phyloP scores from a whole-genome alignment of 1,140 invertebrate species.

The Achatina immaculata region DNA sequence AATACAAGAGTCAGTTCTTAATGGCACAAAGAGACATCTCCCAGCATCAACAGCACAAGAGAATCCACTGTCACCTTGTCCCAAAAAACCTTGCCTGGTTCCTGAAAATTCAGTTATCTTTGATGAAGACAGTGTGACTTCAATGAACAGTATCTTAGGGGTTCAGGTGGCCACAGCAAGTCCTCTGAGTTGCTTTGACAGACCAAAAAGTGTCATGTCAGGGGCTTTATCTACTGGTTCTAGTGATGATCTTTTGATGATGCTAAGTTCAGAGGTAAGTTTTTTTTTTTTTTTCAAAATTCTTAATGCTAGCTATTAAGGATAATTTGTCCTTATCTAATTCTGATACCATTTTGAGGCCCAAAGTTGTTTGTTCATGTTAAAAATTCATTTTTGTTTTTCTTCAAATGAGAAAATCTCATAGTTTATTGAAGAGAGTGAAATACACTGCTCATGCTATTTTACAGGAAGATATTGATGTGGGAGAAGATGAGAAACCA shows the following conservation, averaged over 20 bases:
- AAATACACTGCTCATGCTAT: too few species aligned
- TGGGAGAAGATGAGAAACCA: conserved; percentile 30
- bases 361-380: too few species aligned
- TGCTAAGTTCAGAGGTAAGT: conserved; percentile 34
- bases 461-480: conserved; percentile 33
- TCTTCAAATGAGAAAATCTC: too few species aligned
- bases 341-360: too few species aligned
- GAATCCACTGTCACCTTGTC: not conserved
- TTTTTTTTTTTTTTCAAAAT: not conserved
- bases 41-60: not conserved
- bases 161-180: not conserved
- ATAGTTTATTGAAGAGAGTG: too few species aligned
- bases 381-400: too few species aligned
- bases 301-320: not conserved
- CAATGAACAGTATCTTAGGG: not conserved
- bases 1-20: not conserved
- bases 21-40: not conserved
- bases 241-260: conserved; percentile 27
- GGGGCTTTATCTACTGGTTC: conserved; percentile 24
- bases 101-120: not conserved
- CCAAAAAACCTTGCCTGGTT: not conserved
- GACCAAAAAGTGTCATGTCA: conserved; percentile 32
- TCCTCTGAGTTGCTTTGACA: not conserved
- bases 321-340: too few species aligned
- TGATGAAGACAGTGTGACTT: conserved; percentile 26